Evolutionary conservation across 2,797 vertebrate genomes (phyloP).

Genomic region (Lutjanus argentimaculatus): DNA sequence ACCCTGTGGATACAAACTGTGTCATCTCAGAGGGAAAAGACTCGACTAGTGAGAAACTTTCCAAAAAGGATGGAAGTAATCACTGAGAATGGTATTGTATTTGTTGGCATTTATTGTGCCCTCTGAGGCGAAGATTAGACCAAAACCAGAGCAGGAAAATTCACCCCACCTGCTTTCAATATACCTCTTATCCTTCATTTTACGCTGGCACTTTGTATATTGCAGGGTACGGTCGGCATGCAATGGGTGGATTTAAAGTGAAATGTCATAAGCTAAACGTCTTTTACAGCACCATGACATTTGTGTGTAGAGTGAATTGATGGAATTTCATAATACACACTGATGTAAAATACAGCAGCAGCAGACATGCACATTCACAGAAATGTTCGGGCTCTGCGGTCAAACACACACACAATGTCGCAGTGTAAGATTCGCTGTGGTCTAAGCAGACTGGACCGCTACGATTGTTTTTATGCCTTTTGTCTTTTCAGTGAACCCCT

Average conservation of each 20-base stretch:
- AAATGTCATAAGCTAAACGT: conserved; percentile 33
- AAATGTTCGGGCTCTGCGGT: conserved; percentile 63
- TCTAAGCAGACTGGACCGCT: conserved; percentile 64
- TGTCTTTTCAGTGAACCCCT: conserved; percentile 79
- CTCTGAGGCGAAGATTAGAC: conserved; percentile 64
- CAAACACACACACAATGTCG: conserved; percentile 60
- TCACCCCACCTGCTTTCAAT: conserved; percentile 68
- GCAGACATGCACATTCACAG: conserved; percentile 45
- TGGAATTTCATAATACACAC: conserved; percentile 39
- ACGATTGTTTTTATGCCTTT: conserved; percentile 79
- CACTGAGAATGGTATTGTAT: conserved; percentile 68
- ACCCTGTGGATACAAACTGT: conserved; percentile 40
- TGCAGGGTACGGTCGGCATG: conserved; percentile 32
- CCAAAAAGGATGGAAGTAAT: conserved; percentile 68
- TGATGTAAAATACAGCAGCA: conserved; percentile 56
- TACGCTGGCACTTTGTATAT: conserved; percentile 49
- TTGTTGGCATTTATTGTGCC: conserved; percentile 70
- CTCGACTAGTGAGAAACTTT: conserved; percentile 47
- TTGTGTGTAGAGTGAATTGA: conserved; percentile 31
- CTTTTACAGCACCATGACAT: conserved; percentile 38
- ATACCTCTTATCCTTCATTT: conserved; percentile 61
- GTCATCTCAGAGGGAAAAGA: conserved; percentile 43
- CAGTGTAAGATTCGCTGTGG: conserved; percentile 63
- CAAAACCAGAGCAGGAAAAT: conserved; percentile 68
- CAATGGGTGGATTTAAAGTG: conserved; percentile 20